Evolutionary conservation across 1,140 invertebrate genomes (phyloP).

Genomic region (Papilio dardanus): DNA sequence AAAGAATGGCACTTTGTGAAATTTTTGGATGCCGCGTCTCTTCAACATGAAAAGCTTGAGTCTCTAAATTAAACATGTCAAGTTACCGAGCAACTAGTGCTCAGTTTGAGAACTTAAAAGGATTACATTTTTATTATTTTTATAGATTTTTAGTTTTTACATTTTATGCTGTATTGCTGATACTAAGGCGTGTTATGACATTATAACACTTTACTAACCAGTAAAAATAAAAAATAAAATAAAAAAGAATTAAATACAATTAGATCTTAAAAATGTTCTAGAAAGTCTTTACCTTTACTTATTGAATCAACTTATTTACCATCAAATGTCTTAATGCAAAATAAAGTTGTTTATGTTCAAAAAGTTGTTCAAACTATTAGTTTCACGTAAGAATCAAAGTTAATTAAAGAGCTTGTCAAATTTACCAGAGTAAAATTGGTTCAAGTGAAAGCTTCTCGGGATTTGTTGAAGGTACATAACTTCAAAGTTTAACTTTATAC

Average conservation of each 20-base stretch:
- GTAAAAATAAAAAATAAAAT: too few relatives aligned
- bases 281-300: neutral
- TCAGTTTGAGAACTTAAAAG: constrained; percentile 6
- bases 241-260: too few relatives aligned
- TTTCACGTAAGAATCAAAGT: neutral
- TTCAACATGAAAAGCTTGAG: constrained; percentile 20
- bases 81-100: neutral
- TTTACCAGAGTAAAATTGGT: constrained; percentile 1
- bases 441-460: neutral
- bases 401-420: constrained; percentile 13
- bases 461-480: constrained; percentile 10
- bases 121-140: neutral
- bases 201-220: too few relatives aligned
- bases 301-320: neutral
- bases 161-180: neutral
- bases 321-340: neutral
- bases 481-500: neutral
- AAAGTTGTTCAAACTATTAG: neutral
- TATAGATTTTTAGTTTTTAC: neutral
- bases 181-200: too few relatives aligned
- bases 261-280: too few relatives aligned
- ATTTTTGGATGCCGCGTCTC: neutral
- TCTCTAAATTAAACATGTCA: constrained; percentile 23
- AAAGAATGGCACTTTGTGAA: constrained; percentile 21
- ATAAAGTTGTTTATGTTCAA: neutral